phyloP scores from a whole-genome alignment of 2,888 invertebrate species.

The Drosophila bunnanda region DNA sequence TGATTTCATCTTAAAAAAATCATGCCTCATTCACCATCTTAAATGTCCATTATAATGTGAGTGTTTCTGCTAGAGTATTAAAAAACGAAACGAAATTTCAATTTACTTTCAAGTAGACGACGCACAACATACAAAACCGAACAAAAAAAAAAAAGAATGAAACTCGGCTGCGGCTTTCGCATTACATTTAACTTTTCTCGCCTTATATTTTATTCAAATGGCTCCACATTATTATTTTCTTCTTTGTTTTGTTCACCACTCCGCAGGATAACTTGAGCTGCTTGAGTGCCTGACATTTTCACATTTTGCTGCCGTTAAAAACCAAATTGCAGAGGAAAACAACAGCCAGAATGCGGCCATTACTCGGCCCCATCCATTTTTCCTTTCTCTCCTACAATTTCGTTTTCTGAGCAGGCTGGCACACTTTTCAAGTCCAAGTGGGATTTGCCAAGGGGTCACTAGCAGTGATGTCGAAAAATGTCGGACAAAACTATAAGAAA shows the following conservation, averaged over 20 bases:
- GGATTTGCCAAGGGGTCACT: slow-evolving; percentile 29
- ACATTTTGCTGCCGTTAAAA: slow-evolving; percentile 70
- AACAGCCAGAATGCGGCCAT: slow-evolving; percentile 41
- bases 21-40: slow-evolving; percentile 8
- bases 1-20: slow-evolving; percentile 4
- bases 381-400: slow-evolving; percentile 7
- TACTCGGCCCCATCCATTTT: slow-evolving; percentile 20
- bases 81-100: slow-evolving; percentile 49
- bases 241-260: slow-evolving; percentile 36
- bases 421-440: slow-evolving; percentile 37
- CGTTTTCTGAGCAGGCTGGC: slow-evolving; percentile 6
- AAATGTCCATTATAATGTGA: slow-evolving; percentile 12
- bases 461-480: background rate
- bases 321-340: slow-evolving; percentile 49
- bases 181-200: slow-evolving; percentile 78
- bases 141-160: background rate
- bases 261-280: slow-evolving; percentile 67
- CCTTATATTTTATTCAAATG: slow-evolving; percentile 77
- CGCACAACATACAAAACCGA: slow-evolving; percentile 7
- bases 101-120: slow-evolving; percentile 47
- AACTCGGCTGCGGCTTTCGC: slow-evolving; percentile 58
- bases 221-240: slow-evolving; percentile 45
- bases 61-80: slow-evolving; percentile 22
- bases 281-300: slow-evolving; percentile 70
- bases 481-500: background rate